phyloP scores from a whole-genome alignment of 2,888 invertebrate genomes.

The Idaea aversata region DNA sequence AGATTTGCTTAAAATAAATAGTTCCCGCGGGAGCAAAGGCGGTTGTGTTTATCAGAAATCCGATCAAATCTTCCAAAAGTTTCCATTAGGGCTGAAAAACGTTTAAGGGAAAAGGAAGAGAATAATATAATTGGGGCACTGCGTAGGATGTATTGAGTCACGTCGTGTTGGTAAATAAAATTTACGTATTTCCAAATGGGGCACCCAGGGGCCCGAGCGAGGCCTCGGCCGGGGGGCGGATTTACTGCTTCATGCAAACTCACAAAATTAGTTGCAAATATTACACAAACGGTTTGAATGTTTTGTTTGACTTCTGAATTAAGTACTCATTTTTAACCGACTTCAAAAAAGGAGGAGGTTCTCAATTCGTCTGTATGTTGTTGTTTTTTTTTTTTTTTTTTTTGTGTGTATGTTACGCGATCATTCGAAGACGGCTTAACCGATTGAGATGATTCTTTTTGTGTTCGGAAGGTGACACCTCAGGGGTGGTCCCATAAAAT shows the following conservation, averaged over 20 bases:
- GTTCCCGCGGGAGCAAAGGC: conserved; percentile 28
- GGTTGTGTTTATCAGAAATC: conserved; percentile 32
- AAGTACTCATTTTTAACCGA: too few relatives aligned
- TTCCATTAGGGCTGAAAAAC: conserved; percentile 33
- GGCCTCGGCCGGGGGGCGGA: conserved; percentile 18
- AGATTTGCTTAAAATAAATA: conserved; percentile 31
- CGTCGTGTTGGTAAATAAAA: conserved; percentile 35
- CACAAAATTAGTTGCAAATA: conserved; percentile 28
- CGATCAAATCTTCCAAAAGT: conserved; percentile 34
- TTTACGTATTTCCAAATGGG: conserved; percentile 30
- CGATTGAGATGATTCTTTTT: too few relatives aligned
- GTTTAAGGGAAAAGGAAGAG: conserved; percentile 31
- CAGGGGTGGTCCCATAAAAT: too few relatives aligned
- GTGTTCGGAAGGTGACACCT: too few relatives aligned
- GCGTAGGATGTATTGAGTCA: conserved; percentile 32
- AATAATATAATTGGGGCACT: conserved; percentile 31
- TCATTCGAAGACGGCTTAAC: too few relatives aligned
- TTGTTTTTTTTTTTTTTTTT: too few relatives aligned
- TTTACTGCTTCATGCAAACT: conserved; percentile 34
- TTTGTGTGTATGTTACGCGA: too few relatives aligned
- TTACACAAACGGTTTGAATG: conserved; percentile 28
- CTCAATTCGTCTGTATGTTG: too few relatives aligned
- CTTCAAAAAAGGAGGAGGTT: too few relatives aligned
- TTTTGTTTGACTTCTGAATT: conserved; percentile 30
- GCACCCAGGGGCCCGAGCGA: conserved; percentile 16